These are phyloP conservation scores for Schizotus pectinicornis DNA, from an alignment of 2,888 invertebrate genomes.

Conservation along the genomic window DNA sequence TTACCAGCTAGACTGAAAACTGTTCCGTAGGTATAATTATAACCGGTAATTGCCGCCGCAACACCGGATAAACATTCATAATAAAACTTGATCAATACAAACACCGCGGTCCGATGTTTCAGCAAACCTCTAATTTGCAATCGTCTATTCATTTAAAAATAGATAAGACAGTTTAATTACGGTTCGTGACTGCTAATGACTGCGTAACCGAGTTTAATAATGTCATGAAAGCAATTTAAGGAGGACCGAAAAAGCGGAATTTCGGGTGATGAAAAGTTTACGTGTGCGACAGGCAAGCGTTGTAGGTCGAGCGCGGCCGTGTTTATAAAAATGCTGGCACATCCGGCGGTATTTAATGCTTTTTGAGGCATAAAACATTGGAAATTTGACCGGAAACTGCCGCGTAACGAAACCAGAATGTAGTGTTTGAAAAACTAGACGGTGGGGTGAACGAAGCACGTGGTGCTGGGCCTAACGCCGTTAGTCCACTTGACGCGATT, in stretches of 20 bases:
- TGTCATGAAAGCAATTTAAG: conserved; percentile 11
- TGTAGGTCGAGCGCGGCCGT: not conserved
- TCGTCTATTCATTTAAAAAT: conserved; percentile 43
- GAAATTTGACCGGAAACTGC: conserved; percentile 41
- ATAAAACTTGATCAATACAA: conserved; percentile 54
- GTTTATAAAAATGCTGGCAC: conserved; percentile 10
- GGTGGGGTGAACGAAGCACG: conserved; percentile 19
- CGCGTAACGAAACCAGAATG: conserved; percentile 40
- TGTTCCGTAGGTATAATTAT: conserved; percentile 53
- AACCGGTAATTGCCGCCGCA: conserved; percentile 54
- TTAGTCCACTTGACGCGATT: too few species aligned
- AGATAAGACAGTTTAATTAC: conserved; percentile 46
- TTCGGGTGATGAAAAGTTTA: conserved; percentile 11
- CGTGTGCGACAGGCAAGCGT: conserved; percentile 31
- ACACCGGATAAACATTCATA: conserved; percentile 58
- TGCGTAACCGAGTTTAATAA: conserved; percentile 28
- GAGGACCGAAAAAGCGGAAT: conserved; percentile 16
- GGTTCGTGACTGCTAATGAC: conserved; percentile 44
- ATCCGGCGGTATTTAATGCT: conserved; percentile 42
- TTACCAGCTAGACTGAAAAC: conserved; percentile 49
- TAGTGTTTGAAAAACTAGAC: conserved; percentile 34
- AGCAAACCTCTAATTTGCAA: conserved; percentile 30
- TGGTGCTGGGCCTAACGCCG: not conserved
- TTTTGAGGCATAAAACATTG: conserved; percentile 39
- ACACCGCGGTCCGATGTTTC: conserved; percentile 26